A percentile compares a stretch with the other conserved stretches of the same genome.
Conservation (phyloP, 2,113 vertebrate species). For the Corapipo altera region DNA sequence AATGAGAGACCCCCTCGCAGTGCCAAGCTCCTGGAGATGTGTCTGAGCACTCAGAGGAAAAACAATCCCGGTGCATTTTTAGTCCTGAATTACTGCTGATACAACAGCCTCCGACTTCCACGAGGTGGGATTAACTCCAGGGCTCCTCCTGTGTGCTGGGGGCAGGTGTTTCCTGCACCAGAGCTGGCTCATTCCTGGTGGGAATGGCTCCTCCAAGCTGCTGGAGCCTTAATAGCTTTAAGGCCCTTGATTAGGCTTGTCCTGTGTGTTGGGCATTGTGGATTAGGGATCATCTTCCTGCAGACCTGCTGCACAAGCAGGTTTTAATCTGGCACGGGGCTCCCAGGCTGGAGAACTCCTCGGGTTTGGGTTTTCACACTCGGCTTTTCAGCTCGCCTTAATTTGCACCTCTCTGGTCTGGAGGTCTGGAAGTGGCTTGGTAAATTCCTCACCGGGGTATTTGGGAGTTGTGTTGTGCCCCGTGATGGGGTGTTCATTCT, state of each 20-base stretch:
- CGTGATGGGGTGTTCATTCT: background rate
- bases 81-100: background rate
- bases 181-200: background rate
- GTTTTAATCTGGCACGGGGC: background rate
- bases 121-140: accelerated
- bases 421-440: accelerated
- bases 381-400: background rate
- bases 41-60: background rate
- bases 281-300: conserved; percentile 12
- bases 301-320: background rate
- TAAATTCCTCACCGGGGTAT: accelerated
- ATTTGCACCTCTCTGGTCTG: background rate
- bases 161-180: background rate
- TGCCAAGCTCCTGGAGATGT: background rate
- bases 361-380: background rate
- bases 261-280: accelerated
- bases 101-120: background rate
- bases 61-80: background rate
- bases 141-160: background rate
- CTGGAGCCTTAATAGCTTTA: background rate
- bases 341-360: background rate
- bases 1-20: background rate
- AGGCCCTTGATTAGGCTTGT: background rate
- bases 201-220: background rate
- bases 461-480: background rate